These are phyloP conservation scores for Scaptomyza montana DNA, from an alignment of 1,140 invertebrate species.

Conservation along the genomic window DNA sequence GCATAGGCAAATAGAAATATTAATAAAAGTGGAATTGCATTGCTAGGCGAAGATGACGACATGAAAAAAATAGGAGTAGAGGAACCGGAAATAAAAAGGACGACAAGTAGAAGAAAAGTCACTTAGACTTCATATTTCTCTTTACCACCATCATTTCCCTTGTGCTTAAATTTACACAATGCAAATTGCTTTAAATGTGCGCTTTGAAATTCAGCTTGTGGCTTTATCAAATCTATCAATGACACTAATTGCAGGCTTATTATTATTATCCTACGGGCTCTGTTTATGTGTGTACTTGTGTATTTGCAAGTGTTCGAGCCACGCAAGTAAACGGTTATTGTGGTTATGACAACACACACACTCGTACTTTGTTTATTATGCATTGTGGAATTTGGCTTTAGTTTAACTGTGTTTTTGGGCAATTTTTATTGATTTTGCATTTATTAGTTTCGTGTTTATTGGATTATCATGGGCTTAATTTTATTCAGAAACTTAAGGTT, in stretches of 20 bases:
- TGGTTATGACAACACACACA: conserved; percentile 45
- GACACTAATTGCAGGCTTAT: conserved; percentile 79
- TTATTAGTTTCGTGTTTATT: conserved; percentile 14
- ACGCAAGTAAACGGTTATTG: conserved; percentile 70
- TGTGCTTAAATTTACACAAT: conserved; percentile 27
- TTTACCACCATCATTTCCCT: conserved; percentile 15
- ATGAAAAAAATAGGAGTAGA: neutral
- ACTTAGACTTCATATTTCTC: conserved; percentile 41
- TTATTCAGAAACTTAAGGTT: neutral
- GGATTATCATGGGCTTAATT: conserved; percentile 1
- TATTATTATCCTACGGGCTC: conserved; percentile 45
- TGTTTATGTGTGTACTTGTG: neutral
- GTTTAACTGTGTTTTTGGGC: conserved; percentile 12
- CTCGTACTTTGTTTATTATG: conserved; percentile 25
- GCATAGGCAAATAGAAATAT: conserved; percentile 77
- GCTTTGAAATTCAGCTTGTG: conserved; percentile 32
- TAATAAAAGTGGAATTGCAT: conserved; percentile 72
- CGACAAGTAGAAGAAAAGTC: conserved; percentile 12
- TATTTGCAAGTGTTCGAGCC: conserved; percentile 20
- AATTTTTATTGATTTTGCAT: conserved; percentile 46
- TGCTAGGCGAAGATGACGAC: neutral
- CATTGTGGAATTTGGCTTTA: conserved; percentile 4
- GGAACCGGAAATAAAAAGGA: conserved; percentile 48
- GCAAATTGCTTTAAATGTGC: conserved; percentile 58
- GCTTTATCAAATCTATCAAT: conserved; percentile 61